Percentiles rank a stretch among this genome's conserved stretches.
These are phyloP conservation scores for Acleris sparsana DNA, from an alignment of 2,888 invertebrate species.

Conservation along the genomic window DNA sequence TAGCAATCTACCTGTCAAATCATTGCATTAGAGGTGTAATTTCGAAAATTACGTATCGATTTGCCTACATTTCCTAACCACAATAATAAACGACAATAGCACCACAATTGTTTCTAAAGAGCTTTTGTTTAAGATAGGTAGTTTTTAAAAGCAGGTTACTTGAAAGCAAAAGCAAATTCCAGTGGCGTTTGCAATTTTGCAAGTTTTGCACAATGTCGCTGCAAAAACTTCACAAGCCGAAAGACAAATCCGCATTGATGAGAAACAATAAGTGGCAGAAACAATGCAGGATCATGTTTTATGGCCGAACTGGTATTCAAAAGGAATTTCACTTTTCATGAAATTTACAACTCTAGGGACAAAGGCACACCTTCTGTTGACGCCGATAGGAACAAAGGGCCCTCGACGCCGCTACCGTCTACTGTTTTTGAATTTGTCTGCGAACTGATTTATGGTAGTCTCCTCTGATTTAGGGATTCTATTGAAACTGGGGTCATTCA, in stretches of 20 bases:
- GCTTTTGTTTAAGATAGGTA: no score
- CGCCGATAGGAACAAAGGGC: conserved; percentile 77
- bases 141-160: conserved; percentile 18
- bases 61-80: conserved; percentile 23
- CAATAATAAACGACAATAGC: conserved; percentile 19
- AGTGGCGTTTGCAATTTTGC: conserved; percentile 33
- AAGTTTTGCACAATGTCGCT: conserved; percentile 63
- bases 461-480: conserved; percentile 74
- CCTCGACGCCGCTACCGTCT: conserved; percentile 79
- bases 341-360: conserved; percentile 81
- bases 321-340: conserved; percentile 84
- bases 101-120: no score
- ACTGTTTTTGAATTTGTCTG: conserved; percentile 82
- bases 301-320: conserved; percentile 78
- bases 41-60: conserved; percentile 30
- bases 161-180: conserved; percentile 53
- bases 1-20: conserved; percentile 28
- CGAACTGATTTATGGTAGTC: conserved; percentile 74
- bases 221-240: conserved; percentile 65
- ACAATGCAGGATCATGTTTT: conserved; percentile 78
- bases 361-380: conserved; percentile 81
- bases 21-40: conserved; percentile 22
- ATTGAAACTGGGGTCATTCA: conserved; percentile 77
- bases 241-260: conserved; percentile 77
- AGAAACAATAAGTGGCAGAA: conserved; percentile 79